Evolutionary conservation across 2,113 vertebrate genomes (phyloP).

Genomic region (Puntigrus tetrazona): DNA sequence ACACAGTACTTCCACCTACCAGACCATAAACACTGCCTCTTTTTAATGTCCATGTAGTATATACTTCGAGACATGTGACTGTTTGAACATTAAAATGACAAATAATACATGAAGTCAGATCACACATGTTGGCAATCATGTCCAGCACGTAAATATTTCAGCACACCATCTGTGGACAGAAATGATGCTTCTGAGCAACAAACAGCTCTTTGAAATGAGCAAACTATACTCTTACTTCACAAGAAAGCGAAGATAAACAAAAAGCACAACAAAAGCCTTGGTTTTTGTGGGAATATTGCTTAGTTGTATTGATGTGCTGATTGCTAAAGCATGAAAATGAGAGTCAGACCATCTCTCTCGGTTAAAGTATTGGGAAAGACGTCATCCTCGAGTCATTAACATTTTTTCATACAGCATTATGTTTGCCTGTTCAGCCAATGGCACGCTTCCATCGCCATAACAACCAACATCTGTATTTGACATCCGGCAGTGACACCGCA

Average conservation of each 20-base stretch:
- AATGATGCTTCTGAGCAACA: not conserved
- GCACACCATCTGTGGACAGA: not conserved
- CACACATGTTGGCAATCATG: slow-evolving; percentile 51
- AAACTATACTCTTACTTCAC: not conserved
- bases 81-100: slow-evolving; percentile 18
- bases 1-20: not conserved
- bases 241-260: slow-evolving; percentile 8
- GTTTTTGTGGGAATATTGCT: slow-evolving; percentile 2
- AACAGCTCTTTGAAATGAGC: not conserved
- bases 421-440: slow-evolving; percentile 35
- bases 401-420: slow-evolving; percentile 3
- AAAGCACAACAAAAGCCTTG: not conserved
- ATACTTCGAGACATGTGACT: not conserved
- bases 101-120: slow-evolving; percentile 32
- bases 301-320: not conserved
- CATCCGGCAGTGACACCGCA: slow-evolving; percentile 39
- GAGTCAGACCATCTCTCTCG: not conserved
- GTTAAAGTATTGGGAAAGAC: not conserved
- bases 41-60: not conserved
- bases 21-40: not conserved
- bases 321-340: slow-evolving; percentile 23
- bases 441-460: slow-evolving; percentile 48
- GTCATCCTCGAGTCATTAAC: not conserved
- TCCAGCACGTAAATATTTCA: slow-evolving; percentile 33
- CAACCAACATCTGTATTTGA: slow-evolving; percentile 56